Percentiles rank a stretch among this genome's conserved stretches.
phyloP scores from a whole-genome alignment of 2,113 vertebrate species.

The Dermatemys mawii region DNA sequence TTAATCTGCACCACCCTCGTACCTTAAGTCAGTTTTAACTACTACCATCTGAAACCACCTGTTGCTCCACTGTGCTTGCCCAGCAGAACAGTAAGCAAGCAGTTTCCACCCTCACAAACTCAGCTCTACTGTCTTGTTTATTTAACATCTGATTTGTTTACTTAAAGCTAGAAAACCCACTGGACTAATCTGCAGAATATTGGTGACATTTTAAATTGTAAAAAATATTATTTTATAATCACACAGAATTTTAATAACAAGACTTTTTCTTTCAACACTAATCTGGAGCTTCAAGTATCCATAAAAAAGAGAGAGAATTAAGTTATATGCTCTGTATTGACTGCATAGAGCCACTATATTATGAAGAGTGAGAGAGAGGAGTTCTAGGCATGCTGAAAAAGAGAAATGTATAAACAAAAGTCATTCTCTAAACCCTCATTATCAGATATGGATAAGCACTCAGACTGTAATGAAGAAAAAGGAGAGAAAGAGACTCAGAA shows the following conservation, averaged over 20 bases:
- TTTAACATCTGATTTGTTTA: too few species aligned
- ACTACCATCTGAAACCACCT: slow-evolving; percentile 27
- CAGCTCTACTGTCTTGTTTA: too few species aligned
- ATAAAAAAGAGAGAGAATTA: neutral
- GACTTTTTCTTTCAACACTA: neutral
- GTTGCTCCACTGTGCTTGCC: neutral
- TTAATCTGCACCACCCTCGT: neutral
- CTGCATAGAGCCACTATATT: neutral
- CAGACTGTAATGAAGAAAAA: neutral
- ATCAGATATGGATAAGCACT: neutral
- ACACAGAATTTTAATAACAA: slow-evolving; percentile 52
- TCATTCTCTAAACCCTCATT: neutral
- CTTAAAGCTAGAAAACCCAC: slow-evolving; percentile 37
- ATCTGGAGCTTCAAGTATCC: neutral
- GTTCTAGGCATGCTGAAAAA: neutral
- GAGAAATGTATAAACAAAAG: neutral
- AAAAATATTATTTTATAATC: neutral
- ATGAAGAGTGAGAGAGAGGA: neutral
- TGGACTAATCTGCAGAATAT: neutral
- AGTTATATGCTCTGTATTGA: neutral
- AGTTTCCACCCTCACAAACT: neutral
- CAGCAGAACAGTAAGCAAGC: neutral
- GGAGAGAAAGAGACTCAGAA: neutral
- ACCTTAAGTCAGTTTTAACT: neutral
- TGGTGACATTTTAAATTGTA: neutral